These are phyloP conservation scores for Microcebus tavaratra DNA, from an alignment of 2,113 vertebrate genomes.

Conservation along the genomic window DNA sequence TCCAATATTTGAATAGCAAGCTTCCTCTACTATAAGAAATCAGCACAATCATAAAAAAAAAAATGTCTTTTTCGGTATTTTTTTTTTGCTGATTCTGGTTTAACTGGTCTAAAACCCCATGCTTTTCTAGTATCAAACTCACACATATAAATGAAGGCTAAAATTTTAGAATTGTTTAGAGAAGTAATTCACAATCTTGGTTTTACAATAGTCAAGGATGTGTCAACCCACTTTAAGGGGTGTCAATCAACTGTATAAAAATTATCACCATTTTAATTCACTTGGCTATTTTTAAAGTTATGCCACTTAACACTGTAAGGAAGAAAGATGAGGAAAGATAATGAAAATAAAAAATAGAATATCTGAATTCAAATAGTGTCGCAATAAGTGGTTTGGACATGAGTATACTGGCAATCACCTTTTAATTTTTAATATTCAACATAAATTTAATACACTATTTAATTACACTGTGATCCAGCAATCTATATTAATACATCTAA, in stretches of 20 bases:
- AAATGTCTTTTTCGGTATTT: neutral
- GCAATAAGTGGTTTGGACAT: neutral
- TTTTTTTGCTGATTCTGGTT: neutral
- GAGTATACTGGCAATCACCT: neutral
- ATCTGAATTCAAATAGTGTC: conserved; percentile 25
- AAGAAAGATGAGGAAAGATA: neutral
- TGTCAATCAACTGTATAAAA: neutral
- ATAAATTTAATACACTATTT: neutral
- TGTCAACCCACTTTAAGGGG: neutral
- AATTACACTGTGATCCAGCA: neutral
- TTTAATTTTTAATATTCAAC: conserved; percentile 29
- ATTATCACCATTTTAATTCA: conserved; percentile 24
- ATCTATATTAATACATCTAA: neutral
- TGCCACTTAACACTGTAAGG: neutral
- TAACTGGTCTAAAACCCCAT: neutral
- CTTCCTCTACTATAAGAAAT: neutral
- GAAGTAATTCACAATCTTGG: neutral
- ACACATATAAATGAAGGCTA: neutral
- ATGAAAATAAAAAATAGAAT: neutral
- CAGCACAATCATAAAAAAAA: neutral
- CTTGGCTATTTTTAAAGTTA: conserved; percentile 14
- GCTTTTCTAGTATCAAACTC: neutral
- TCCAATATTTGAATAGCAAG: neutral
- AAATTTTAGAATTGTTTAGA: neutral
- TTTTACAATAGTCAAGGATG: neutral